These are phyloP conservation scores for Girardia tigrina DNA, from an alignment of 2,888 invertebrate genomes.

Conservation along the genomic window DNA sequence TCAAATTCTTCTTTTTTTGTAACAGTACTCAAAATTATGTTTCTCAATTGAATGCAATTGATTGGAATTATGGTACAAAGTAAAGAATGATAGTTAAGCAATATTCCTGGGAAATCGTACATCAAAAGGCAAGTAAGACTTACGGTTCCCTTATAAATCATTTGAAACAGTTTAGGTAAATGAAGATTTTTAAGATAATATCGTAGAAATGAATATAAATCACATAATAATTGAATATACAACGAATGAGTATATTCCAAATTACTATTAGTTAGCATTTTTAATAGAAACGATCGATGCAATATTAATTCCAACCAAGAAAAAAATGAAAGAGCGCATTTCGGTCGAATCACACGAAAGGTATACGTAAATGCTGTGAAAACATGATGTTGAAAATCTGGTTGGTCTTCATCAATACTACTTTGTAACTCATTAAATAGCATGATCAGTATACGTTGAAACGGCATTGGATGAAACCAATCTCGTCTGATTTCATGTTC, in stretches of 20 bases:
- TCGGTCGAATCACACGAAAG: slow-evolving; percentile 76
- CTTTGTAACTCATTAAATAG: slow-evolving; percentile 86
- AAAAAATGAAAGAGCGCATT: slow-evolving; percentile 85
- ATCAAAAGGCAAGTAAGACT: slow-evolving; percentile 80
- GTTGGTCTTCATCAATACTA: slow-evolving; percentile 27
- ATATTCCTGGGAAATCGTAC: slow-evolving; percentile 96
- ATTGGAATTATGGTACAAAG: slow-evolving; percentile 98
- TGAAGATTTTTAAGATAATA: slow-evolving; percentile 93
- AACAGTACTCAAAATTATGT: slow-evolving; percentile 88
- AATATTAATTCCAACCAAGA: slow-evolving; percentile 96
- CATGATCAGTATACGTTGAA: slow-evolving; percentile 87
- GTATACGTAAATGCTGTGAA: slow-evolving; percentile 56
- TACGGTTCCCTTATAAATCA: slow-evolving; percentile 76
- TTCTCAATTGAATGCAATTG: slow-evolving; percentile 94
- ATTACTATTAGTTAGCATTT: slow-evolving; percentile 62
- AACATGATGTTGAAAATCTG: slow-evolving; percentile 41
- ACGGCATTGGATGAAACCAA: slow-evolving; percentile 90
- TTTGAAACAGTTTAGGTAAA: slow-evolving; percentile 76
- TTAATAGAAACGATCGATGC: slow-evolving; percentile 82
- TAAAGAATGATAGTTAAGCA: slow-evolving; percentile 95
- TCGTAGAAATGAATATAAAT: slow-evolving; percentile 85
- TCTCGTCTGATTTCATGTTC: slow-evolving; percentile 79
- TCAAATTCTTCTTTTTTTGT: too few relatives aligned
- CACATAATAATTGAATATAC: slow-evolving; percentile 85
- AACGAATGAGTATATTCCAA: slow-evolving; percentile 54